phyloP scores from a whole-genome alignment of 2,888 invertebrate species.

The Pristionchus japonicus region DNA sequence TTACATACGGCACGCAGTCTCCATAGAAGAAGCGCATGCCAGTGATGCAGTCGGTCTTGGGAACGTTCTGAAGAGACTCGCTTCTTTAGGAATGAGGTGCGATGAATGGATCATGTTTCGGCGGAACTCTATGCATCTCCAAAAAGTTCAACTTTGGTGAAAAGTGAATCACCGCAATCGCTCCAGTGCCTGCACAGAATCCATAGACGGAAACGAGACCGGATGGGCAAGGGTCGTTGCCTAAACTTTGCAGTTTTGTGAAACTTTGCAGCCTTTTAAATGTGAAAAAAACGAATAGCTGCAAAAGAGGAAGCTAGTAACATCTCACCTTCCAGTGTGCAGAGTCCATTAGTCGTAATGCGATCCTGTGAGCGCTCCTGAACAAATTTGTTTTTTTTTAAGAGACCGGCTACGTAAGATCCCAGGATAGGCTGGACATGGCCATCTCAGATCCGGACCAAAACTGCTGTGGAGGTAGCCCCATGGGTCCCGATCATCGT shows the following conservation, averaged over 20 bases:
- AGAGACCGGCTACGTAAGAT: too few species aligned
- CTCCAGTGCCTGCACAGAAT: neutral
- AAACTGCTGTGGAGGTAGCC: too few species aligned
- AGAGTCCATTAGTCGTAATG: neutral
- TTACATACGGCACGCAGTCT: conserved; percentile 25
- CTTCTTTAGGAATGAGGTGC: too few species aligned
- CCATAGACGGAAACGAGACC: conserved; percentile 1
- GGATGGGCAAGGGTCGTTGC: neutral
- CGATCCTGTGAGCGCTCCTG: conserved; percentile 9
- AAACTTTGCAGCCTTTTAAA: too few species aligned
- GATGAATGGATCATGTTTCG: too few species aligned
- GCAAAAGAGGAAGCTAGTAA: neutral
- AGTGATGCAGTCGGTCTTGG: neutral
- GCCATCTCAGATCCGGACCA: too few species aligned
- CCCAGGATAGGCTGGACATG: too few species aligned
- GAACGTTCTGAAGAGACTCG: neutral
- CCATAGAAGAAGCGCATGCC: conserved; percentile 4
- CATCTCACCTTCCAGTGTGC: neutral
- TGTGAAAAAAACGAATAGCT: too few species aligned
- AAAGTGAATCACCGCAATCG: neutral
- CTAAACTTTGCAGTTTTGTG: neutral
- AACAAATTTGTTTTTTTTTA: too few species aligned
- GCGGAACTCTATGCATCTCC: too few species aligned
- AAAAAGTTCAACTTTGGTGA: too few species aligned
- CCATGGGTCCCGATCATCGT: too few species aligned